Conservation (phyloP, 2,113 vertebrate genomes). For the Steatornis caripensis region DNA sequence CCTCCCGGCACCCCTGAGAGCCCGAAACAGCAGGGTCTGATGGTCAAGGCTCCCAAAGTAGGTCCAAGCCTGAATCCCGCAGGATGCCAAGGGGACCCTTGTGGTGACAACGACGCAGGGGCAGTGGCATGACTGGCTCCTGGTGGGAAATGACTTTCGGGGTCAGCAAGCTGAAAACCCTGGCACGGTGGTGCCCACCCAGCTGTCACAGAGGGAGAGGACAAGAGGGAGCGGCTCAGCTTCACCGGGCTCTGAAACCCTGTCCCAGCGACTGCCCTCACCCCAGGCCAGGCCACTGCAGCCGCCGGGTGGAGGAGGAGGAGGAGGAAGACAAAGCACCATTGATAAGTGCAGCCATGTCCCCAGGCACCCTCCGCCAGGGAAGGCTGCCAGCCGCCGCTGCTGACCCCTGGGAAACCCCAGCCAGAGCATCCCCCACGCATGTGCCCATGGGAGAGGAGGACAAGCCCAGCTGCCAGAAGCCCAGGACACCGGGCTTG, state of each 20-base stretch:
- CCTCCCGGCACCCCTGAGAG: not conserved
- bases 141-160: not conserved
- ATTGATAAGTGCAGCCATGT: slow-evolving; percentile 8
- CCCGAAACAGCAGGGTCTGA: not conserved
- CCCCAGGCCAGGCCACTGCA: not conserved
- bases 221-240: not conserved
- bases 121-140: not conserved
- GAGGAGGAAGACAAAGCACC: slow-evolving; percentile 6
- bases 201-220: not conserved
- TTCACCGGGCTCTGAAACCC: not conserved
- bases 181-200: rapidly evolving
- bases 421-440: rapidly evolving
- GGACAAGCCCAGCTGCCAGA: not conserved
- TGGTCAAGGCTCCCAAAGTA: not conserved
- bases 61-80: rapidly evolving
- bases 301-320: not conserved
- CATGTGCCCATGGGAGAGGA: not conserved
- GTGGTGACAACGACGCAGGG: rapidly evolving
- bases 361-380: not conserved
- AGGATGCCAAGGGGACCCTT: not conserved
- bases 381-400: not conserved
- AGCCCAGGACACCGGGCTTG: not conserved
- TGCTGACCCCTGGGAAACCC: not conserved
- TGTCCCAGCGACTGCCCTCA: rapidly evolving
- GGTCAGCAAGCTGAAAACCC: not conserved